Percentiles rank a stretch among this genome's conserved stretches.
Evolutionary conservation across 2,797 vertebrate genomes (phyloP).

Genomic region (Triplophysa yarkandensis): DNA sequence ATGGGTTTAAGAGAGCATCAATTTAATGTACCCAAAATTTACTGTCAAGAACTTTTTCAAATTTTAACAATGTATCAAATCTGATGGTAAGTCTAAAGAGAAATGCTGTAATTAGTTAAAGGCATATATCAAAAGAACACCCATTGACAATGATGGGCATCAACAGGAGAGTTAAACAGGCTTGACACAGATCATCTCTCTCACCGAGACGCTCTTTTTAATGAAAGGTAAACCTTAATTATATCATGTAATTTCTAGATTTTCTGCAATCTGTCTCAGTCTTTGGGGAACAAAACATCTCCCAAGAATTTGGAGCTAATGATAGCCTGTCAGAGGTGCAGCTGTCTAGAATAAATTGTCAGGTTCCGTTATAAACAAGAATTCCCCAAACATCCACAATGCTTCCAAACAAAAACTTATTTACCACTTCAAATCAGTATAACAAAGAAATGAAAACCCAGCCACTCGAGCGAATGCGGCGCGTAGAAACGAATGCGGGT

Average conservation of each 20-base stretch:
- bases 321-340: constrained; percentile 83
- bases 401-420: constrained; percentile 46
- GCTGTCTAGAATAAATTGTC: constrained; percentile 85
- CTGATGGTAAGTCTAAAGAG: not conserved
- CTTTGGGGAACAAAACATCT: constrained; percentile 75
- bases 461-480: not conserved
- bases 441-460: not conserved
- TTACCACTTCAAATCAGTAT: constrained; percentile 17
- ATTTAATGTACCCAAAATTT: not conserved
- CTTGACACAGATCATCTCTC: constrained; percentile 45
- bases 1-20: not conserved
- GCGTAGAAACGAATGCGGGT: not conserved
- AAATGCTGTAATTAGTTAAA: constrained; percentile 35
- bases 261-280: constrained; percentile 77
- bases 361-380: constrained; percentile 75
- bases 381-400: constrained; percentile 73
- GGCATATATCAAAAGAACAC: not conserved
- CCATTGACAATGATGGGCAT: constrained; percentile 34
- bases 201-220: constrained; percentile 43
- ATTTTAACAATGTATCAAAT: constrained; percentile 8
- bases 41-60: not conserved
- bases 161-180: constrained; percentile 46
- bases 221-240: constrained; percentile 80
- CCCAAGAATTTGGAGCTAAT: constrained; percentile 82
- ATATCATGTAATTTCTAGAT: constrained; percentile 79